phyloP scores from a whole-genome alignment of 2,113 vertebrate genomes.

The Anser cygnoides region DNA sequence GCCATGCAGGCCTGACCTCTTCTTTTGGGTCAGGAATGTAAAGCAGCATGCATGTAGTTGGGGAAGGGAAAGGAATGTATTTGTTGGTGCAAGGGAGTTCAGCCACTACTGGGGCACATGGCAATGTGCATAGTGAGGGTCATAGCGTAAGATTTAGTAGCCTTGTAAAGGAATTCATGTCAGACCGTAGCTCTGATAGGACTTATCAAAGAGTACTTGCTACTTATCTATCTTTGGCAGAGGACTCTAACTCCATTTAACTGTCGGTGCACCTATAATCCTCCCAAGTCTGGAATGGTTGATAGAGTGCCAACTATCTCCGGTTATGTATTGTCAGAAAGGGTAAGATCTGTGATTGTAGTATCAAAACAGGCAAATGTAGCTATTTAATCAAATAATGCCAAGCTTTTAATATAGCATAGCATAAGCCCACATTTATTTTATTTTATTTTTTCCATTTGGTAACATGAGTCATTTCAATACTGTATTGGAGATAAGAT shows the following conservation, averaged over 20 bases:
- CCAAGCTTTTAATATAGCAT: conserved; percentile 20
- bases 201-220: conserved; percentile 44
- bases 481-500: not conserved
- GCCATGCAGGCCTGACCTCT: not conserved
- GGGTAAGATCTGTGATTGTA: not conserved
- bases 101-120: not conserved
- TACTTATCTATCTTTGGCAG: conserved; percentile 50
- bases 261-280: conserved; percentile 57
- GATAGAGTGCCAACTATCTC: conserved; percentile 49
- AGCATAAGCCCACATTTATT: not conserved
- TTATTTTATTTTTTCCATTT: not conserved
- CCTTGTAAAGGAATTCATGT: conserved; percentile 51
- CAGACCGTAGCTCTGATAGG: conserved; percentile 53
- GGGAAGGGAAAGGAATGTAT: not conserved
- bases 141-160: conserved; percentile 28
- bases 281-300: conserved; percentile 44
- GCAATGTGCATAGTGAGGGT: not conserved
- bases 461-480: not conserved
- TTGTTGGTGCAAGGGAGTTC: conserved; percentile 33
- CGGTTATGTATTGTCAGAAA: conserved; percentile 38
- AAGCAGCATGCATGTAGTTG: not conserved
- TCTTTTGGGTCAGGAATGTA: not conserved
- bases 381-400: conserved; percentile 25
- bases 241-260: conserved; percentile 37
- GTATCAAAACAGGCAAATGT: conserved; percentile 28